A percentile compares a stretch with the other conserved stretches of the same genome.
phyloP scores from a whole-genome alignment of 2,113 vertebrate species.

The Pseudorasbora parva region DNA sequence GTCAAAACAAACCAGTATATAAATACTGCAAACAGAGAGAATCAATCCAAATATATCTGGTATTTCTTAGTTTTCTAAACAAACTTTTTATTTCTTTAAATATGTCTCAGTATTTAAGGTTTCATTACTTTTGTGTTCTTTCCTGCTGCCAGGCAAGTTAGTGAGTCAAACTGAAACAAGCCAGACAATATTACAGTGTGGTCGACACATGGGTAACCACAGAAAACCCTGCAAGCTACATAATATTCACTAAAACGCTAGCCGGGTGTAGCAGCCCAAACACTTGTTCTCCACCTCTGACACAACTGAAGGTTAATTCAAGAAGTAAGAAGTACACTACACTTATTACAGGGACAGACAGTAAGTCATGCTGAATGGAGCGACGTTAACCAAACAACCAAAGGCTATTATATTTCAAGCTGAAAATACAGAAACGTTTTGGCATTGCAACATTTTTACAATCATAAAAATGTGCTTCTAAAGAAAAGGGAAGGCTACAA shows the following conservation, averaged over 20 bases:
- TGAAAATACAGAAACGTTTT: not conserved
- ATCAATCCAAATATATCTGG: not conserved
- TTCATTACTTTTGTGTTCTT: slow-evolving; percentile 8
- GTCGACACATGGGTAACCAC: slow-evolving; percentile 22
- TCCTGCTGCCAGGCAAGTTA: slow-evolving; percentile 15
- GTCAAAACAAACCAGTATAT: not conserved
- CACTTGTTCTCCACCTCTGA: not conserved
- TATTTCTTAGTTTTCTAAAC: not conserved
- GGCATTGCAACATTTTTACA: not conserved
- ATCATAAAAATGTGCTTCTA: not conserved
- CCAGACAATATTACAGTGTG: slow-evolving; percentile 21
- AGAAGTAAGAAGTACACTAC: too few species aligned
- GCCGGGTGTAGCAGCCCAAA: slow-evolving; percentile 2
- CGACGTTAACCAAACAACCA: not conserved
- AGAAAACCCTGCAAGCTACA: slow-evolving; percentile 17
- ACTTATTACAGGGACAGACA: not conserved
- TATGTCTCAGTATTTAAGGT: not conserved
- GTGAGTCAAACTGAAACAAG: slow-evolving; percentile 17
- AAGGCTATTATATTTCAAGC: not conserved
- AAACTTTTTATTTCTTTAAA: not conserved
- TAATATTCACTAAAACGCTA: slow-evolving; percentile 20
- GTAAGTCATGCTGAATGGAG: not conserved
- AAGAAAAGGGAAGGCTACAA: not conserved
- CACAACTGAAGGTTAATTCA: not conserved
- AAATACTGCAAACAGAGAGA: slow-evolving; percentile 25